A percentile compares a stretch with the other conserved stretches of the same genome.
These are phyloP conservation scores for Carposina sasakii DNA, from an alignment of 1,140 invertebrate genomes.

Conservation along the genomic window DNA sequence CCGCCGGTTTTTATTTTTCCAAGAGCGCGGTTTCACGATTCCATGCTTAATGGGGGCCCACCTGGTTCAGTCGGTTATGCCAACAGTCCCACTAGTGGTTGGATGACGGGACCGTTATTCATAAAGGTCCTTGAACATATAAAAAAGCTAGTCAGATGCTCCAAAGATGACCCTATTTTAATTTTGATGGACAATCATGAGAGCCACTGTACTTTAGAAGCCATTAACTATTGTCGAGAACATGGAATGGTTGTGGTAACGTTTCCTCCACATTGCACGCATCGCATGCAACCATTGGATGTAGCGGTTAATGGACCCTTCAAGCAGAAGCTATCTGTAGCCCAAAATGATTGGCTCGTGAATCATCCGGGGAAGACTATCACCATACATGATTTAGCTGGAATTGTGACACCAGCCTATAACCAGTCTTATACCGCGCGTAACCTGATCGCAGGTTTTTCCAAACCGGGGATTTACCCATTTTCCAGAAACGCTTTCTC, in stretches of 20 bases:
- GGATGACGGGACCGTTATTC: slow-evolving; percentile 46
- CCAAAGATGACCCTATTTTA: slow-evolving; percentile 22
- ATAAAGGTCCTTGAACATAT: slow-evolving; percentile 43
- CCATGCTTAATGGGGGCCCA: slow-evolving; percentile 32
- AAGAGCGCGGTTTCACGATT: slow-evolving; percentile 32
- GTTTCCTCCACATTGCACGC: slow-evolving; percentile 47
- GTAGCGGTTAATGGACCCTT: slow-evolving; percentile 48
- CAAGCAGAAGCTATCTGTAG: no score
- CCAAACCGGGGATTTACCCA: slow-evolving; percentile 17
- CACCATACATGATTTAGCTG: slow-evolving; percentile 19
- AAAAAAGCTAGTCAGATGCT: slow-evolving; percentile 15
- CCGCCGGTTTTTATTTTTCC: slow-evolving; percentile 48
- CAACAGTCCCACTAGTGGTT: slow-evolving; percentile 39
- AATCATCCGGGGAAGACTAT: slow-evolving; percentile 29
- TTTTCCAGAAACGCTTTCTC: slow-evolving; percentile 17
- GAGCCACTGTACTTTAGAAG: slow-evolving; percentile 36
- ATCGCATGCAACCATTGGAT: slow-evolving; percentile 66
- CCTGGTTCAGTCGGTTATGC: slow-evolving; percentile 29
- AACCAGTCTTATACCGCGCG: slow-evolving; percentile 9
- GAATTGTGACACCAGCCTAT: slow-evolving; percentile 23
- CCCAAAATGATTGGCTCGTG: slow-evolving; percentile 39
- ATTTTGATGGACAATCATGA: slow-evolving; percentile 55
- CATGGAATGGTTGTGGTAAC: slow-evolving; percentile 48
- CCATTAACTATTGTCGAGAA: slow-evolving; percentile 37
- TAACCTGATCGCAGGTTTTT: slow-evolving; percentile 14